Evolutionary conservation across 2,888 invertebrate genomes (phyloP).

Genomic region (Tortricodes alternella): DNA sequence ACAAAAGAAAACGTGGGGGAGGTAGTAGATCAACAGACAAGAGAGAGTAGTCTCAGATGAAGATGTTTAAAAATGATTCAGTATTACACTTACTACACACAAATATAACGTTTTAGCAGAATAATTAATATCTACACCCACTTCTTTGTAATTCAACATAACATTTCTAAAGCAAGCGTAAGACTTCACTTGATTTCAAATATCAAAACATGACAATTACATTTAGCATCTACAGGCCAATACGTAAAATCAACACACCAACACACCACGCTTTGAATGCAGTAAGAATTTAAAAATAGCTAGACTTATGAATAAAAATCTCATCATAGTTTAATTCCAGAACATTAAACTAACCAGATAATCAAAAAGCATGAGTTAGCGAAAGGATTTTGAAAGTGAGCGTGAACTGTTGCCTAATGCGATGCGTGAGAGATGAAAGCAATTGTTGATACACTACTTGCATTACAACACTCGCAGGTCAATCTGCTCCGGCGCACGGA

Average conservation of each 20-base stretch:
- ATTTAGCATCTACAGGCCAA: neutral
- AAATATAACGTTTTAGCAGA: too few relatives aligned
- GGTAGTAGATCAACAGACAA: too few relatives aligned
- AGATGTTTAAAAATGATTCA: too few relatives aligned
- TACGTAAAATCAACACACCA: neutral
- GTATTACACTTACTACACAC: too few relatives aligned
- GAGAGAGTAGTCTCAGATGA: too few relatives aligned
- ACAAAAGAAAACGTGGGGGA: too few relatives aligned
- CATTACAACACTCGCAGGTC: slow-evolving; percentile 45
- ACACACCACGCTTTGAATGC: neutral
- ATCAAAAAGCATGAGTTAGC: slow-evolving; percentile 35
- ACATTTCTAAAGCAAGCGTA: neutral
- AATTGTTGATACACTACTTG: slow-evolving; percentile 45
- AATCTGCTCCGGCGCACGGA: slow-evolving; percentile 35
- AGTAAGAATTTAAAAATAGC: neutral
- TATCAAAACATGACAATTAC: neutral
- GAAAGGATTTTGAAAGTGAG: slow-evolving; percentile 68
- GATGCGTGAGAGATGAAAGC: slow-evolving; percentile 50
- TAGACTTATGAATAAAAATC: neutral
- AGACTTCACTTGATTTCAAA: neutral
- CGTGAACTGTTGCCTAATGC: slow-evolving; percentile 48
- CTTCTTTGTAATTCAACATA: too few relatives aligned
- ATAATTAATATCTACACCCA: too few relatives aligned
- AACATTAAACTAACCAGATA: slow-evolving; percentile 13
- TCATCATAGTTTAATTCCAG: neutral